A percentile compares a stretch with the other conserved stretches of the same genome.
Evolutionary conservation across 1,140 invertebrate genomes (phyloP).

Genomic region (Drosophila watanabei): DNA sequence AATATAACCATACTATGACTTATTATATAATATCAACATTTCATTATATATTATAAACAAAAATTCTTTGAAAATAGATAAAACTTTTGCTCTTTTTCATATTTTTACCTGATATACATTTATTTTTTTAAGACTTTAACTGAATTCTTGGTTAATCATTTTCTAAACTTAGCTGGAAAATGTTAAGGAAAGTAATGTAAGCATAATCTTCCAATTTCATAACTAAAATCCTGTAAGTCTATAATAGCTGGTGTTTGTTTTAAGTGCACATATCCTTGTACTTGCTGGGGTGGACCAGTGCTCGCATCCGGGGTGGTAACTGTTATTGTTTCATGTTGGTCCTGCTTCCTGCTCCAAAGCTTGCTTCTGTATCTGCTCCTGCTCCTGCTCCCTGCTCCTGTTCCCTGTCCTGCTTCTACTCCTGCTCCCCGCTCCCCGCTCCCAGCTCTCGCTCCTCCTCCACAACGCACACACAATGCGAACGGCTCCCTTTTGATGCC

Average conservation of each 20-base stretch:
- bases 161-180: neutral
- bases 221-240: neutral
- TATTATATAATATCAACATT: too few relatives aligned
- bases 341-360: slow-evolving; percentile 8
- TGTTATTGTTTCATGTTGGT: slow-evolving; percentile 20
- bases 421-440: slow-evolving; percentile 10
- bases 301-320: neutral
- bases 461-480: slow-evolving; percentile 29
- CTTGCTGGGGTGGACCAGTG: slow-evolving; percentile 16
- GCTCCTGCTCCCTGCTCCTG: neutral
- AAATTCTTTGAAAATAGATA: too few relatives aligned
- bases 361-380: slow-evolving; percentile 25
- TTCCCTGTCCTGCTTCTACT: neutral
- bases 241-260: neutral
- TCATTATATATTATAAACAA: too few relatives aligned
- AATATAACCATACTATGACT: too few relatives aligned
- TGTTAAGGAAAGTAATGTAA: neutral
- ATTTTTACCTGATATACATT: too few relatives aligned
- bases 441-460: slow-evolving; percentile 14
- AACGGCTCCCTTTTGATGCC: slow-evolving; percentile 23
- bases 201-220: neutral
- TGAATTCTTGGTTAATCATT: too few relatives aligned
- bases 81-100: too few relatives aligned
- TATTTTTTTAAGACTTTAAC: too few relatives aligned
- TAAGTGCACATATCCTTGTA: neutral